phyloP scores from a whole-genome alignment of 2,888 invertebrate species.

The Chloroclystis v-ata region DNA sequence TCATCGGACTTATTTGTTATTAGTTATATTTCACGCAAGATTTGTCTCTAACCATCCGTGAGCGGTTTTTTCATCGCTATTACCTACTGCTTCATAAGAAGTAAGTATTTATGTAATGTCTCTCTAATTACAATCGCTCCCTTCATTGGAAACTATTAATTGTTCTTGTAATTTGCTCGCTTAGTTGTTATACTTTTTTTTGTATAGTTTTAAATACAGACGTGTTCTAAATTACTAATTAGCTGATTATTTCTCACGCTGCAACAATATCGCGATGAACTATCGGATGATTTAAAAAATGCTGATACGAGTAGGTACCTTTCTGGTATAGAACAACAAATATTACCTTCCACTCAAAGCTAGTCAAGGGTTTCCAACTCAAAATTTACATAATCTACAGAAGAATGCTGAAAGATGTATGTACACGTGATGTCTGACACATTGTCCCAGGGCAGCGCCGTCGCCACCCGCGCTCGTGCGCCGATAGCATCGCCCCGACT shows the following conservation, averaged over 20 bases:
- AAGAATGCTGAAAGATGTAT: not conserved
- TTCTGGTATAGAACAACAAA: no score
- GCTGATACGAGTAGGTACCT: no score
- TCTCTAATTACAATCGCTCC: conserved; percentile 17
- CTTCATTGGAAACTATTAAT: conserved; percentile 20
- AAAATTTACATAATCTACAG: not conserved
- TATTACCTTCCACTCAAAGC: no score
- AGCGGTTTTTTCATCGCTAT: conserved; percentile 23
- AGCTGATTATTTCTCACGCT: no score
- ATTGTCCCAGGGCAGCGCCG: conserved; percentile 2
- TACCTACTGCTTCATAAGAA: conserved; percentile 20
- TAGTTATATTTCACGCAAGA: conserved; percentile 61
- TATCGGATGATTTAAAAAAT: no score
- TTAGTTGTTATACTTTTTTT: not conserved
- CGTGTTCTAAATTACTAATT: no score
- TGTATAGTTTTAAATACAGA: no score
- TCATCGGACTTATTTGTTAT: conserved; percentile 42
- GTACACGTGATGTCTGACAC: conserved; percentile 8
- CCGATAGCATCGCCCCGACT: conserved; percentile 54
- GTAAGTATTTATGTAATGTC: conserved; percentile 18
- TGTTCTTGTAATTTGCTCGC: conserved; percentile 6
- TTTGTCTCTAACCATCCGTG: conserved; percentile 40
- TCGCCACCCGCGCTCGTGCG: conserved; percentile 50
- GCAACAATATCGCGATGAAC: no score
- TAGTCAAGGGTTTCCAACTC: not conserved